Percentiles rank a stretch among this genome's conserved stretches.
phyloP scores from a whole-genome alignment of 2,113 vertebrate genomes.

The Lepus europaeus region DNA sequence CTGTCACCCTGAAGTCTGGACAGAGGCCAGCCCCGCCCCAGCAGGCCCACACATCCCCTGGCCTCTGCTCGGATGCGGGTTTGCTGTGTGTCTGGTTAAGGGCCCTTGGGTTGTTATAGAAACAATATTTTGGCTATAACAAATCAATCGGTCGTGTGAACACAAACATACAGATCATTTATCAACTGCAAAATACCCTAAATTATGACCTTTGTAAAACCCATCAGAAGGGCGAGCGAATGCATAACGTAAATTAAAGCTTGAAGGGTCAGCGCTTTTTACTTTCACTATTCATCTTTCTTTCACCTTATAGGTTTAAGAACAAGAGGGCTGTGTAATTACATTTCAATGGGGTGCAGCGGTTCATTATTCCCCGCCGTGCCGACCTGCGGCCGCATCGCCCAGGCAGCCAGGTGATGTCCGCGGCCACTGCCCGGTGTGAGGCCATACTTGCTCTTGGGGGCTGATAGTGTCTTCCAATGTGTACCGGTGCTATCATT shows the following conservation, averaged over 20 bases:
- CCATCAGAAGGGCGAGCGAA: slow-evolving; percentile 95
- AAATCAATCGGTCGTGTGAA: slow-evolving; percentile 95
- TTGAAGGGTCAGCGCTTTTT: slow-evolving; percentile 99
- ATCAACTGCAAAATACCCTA: slow-evolving; percentile 98
- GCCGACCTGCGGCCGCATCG: slow-evolving; percentile 95
- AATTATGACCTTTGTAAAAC: slow-evolving; percentile 99
- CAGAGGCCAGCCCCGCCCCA: slow-evolving; percentile 57
- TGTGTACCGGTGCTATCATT: slow-evolving; percentile 86
- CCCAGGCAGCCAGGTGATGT: slow-evolving; percentile 94
- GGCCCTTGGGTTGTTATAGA: slow-evolving; percentile 92
- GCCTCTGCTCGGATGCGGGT: slow-evolving; percentile 86
- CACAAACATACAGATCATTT: slow-evolving; percentile 98
- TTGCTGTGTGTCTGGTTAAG: slow-evolving; percentile 94
- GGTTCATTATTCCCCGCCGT: slow-evolving; percentile 97
- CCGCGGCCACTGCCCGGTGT: slow-evolving; percentile 88
- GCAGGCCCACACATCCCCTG: slow-evolving; percentile 83
- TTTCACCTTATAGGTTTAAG: slow-evolving; percentile 95
- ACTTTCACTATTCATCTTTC: slow-evolving; percentile 99
- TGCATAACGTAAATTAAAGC: slow-evolving; percentile 98
- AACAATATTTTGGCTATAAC: slow-evolving; percentile 94
- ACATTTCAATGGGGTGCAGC: slow-evolving; percentile 97
- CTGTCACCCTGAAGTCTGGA: slow-evolving; percentile 47
- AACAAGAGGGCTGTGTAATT: slow-evolving; percentile 99
- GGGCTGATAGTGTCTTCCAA: slow-evolving; percentile 86
- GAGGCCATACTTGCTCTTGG: slow-evolving; percentile 87